A percentile compares a stretch with the other conserved stretches of the same genome.
These are phyloP conservation scores for Phrynosoma platyrhinos DNA, from an alignment of 2,113 vertebrate species.

Conservation along the genomic window DNA sequence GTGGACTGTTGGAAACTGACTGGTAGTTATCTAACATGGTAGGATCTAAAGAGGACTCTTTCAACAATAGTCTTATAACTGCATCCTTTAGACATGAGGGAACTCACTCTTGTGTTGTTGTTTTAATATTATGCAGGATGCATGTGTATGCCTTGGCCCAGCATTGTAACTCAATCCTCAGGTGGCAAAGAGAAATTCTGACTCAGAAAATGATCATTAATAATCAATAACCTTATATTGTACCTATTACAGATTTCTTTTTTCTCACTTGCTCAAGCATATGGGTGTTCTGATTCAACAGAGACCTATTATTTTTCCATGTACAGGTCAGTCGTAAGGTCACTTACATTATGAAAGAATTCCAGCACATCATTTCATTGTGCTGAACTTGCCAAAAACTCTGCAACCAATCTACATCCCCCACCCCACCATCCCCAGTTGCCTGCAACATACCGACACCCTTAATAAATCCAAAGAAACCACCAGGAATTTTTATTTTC, in stretches of 20 bases:
- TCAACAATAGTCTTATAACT: too few relatives aligned
- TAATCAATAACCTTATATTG: neutral
- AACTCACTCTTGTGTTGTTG: too few relatives aligned
- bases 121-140: too few relatives aligned
- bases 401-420: neutral
- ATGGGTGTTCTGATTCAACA: constrained; percentile 61
- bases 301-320: constrained; percentile 61
- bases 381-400: constrained; percentile 66
- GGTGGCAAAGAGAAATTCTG: neutral
- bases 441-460: constrained; percentile 13
- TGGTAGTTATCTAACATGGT: too few relatives aligned
- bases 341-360: constrained; percentile 64
- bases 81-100: too few relatives aligned
- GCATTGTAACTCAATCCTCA: neutral
- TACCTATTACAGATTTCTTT: constrained; percentile 4
- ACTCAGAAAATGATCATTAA: neutral
- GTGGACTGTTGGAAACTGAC: too few relatives aligned
- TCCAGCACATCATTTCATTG: constrained; percentile 65
- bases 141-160: neutral
- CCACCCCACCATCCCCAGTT: neutral
- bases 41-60: too few relatives aligned
- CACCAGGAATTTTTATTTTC: constrained; percentile 81
- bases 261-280: constrained; percentile 52
- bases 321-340: constrained; percentile 60
- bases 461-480: constrained; percentile 42